phyloP scores from a whole-genome alignment of 1,140 invertebrate species.

The Atopsyche davidsoni region DNA sequence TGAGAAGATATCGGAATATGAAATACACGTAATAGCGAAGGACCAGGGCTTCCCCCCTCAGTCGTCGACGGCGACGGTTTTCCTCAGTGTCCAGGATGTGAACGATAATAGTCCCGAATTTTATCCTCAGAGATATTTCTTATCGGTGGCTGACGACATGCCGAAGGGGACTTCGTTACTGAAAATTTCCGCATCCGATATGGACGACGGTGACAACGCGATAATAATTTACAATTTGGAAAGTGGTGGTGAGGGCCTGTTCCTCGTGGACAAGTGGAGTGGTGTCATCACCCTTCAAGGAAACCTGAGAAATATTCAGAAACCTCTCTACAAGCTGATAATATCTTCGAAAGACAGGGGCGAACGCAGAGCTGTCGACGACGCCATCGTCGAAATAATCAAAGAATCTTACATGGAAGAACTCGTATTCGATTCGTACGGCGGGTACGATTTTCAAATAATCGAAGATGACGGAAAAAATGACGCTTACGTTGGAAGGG shows the following conservation, averaged over 20 bases:
- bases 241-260: conserved; percentile 69
- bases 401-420: conserved; percentile 62
- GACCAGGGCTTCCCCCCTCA: conserved; percentile 86
- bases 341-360: conserved; percentile 76
- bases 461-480: conserved; percentile 68
- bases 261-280: conserved; percentile 68
- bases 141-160: conserved; percentile 60
- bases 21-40: conserved; percentile 79
- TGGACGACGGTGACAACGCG: conserved; percentile 77
- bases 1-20: conserved; percentile 71
- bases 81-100: conserved; percentile 74
- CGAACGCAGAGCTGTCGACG: conserved; percentile 59
- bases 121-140: conserved; percentile 78
- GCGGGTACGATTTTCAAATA: conserved; percentile 75
- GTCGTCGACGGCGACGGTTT: conserved; percentile 80
- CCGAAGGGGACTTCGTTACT: conserved; percentile 60
- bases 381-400: conserved; percentile 77
- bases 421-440: conserved; percentile 65
- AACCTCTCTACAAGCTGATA: conserved; percentile 63
- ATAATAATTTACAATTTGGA: conserved; percentile 70
- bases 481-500: conserved; percentile 51
- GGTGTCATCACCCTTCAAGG: conserved; percentile 66
- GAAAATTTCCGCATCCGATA: conserved; percentile 69
- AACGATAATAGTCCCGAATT: conserved; percentile 88
- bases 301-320: conserved; percentile 55